Evolutionary conservation across 2,888 invertebrate genomes (phyloP).

Genomic region (Thyatira batis): DNA sequence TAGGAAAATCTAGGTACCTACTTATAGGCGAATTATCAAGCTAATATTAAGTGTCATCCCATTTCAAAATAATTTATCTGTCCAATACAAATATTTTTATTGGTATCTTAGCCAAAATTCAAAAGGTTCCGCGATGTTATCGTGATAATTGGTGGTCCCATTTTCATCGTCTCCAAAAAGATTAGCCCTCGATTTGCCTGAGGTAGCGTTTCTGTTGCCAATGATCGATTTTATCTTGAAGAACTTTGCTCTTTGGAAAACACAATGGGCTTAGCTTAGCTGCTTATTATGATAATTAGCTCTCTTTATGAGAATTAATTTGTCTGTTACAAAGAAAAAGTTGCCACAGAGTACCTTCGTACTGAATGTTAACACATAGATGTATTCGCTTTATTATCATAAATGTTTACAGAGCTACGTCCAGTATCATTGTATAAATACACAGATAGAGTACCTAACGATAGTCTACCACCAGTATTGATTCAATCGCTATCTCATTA

Average conservation of each 20-base stretch:
- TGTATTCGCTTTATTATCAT: conserved; percentile 32
- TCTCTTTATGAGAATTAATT: background rate
- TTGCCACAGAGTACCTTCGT: too few relatives aligned
- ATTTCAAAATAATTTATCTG: background rate
- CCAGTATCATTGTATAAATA: conserved; percentile 41
- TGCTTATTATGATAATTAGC: background rate
- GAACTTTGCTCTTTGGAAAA: background rate
- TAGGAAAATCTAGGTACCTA: background rate
- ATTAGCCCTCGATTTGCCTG: conserved; percentile 50
- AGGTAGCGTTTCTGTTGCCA: conserved; percentile 37
- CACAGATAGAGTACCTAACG: conserved; percentile 37
- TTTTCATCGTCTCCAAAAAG: conserved; percentile 49
- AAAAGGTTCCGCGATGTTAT: conserved; percentile 53
- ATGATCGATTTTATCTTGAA: conserved; percentile 37
- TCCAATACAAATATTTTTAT: background rate
- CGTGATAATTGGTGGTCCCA: conserved; percentile 58
- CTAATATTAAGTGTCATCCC: background rate
- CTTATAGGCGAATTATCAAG: too few relatives aligned
- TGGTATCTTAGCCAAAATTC: background rate
- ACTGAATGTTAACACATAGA: conserved; percentile 18
- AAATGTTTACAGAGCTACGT: conserved; percentile 33
- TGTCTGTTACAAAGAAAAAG: conserved; percentile 16
- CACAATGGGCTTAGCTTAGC: background rate
- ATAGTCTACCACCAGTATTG: conserved; percentile 39
- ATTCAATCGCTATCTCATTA: conserved; percentile 43